Base-by-base conservation (phyloP, 1,140 invertebrate genomes). In the Lycorma delicatula region DNA sequence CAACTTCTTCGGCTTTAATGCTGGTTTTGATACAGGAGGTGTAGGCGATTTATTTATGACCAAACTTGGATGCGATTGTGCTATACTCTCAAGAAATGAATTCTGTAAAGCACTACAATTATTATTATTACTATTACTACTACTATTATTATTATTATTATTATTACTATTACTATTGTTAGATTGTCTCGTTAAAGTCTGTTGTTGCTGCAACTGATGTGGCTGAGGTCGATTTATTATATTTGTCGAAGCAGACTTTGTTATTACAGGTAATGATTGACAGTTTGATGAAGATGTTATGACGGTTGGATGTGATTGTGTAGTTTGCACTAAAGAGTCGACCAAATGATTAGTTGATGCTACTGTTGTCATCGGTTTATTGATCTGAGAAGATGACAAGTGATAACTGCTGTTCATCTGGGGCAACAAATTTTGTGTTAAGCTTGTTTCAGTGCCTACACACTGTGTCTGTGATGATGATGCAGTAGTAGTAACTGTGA, bases 1-100 rank as follows among this genome's bases (percentile, higher is more conserved):
- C 16, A 59, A 59, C 34, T 64, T 63, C 41, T 64, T 64, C n/a
- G 52, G 59, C 54, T 60, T 58, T 28, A 59, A 56, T 20, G 59
- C 59, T 22, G 41, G 41, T 44, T 48, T 56, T 28, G 54, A 28
- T n/a, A 59, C 54, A 2, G 49, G 54, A 5, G 44, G 47, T 26
- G 59, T 58, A 13, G 58, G 56, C 9, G 63, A 62, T 47, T 68
- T 68, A 46, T 68, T 68, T 9, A 67, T 66, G 9, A 66, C 63
- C 1, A 68, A 59, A 31, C 58, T 64, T 12, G 67, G 67, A 54
- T 66, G 67, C 36, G 64, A 59, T 56, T 68, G 66, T 5, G 65
- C 67, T 16, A 68, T 66, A 26, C 55, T 62, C 31, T 68, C 64
- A 22, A 67, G 54, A 56, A 68, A 67, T 6, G 64, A 60, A 55